Conservation (phyloP, 2,113 vertebrate genomes). For the Rhizomys pruinosus region DNA sequence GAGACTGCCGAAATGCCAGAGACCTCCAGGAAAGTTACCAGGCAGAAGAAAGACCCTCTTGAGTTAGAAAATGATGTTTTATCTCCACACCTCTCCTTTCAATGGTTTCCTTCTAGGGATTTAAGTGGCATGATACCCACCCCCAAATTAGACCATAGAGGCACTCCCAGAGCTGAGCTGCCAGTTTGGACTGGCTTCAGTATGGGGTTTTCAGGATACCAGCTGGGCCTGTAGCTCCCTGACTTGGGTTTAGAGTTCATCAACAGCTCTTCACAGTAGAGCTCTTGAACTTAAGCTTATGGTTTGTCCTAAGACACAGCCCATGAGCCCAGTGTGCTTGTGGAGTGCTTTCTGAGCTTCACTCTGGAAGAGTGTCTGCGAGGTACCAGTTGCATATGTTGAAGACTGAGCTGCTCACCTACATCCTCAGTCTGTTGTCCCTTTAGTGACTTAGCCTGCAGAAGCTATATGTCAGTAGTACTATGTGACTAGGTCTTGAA, state of each 20-base stretch:
- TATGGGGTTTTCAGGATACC: background rate
- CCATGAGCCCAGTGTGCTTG: too few species aligned
- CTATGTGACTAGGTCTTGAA: background rate
- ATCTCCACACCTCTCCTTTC: background rate
- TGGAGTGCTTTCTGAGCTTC: background rate
- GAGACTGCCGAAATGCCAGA: fast-evolving
- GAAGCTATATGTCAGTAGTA: background rate
- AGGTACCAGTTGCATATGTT: background rate
- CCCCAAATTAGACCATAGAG: too few species aligned
- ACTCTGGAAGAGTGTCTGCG: background rate
- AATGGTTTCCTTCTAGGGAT: background rate
- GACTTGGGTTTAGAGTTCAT: background rate
- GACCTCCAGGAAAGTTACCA: fast-evolving
- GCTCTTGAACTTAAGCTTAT: background rate
- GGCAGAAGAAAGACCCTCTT: background rate
- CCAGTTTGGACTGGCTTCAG: background rate
- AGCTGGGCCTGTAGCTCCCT: background rate
- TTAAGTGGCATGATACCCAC: background rate
- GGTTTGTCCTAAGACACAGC: background rate
- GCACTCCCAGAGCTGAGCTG: fast-evolving
- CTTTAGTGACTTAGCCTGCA: background rate
- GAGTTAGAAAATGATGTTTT: too few species aligned
- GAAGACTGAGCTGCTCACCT: background rate
- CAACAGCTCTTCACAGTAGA: background rate
- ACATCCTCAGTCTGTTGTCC: fast-evolving